Base-by-base conservation (phyloP, 2,888 invertebrate genomes). In the Ormyrus rosae region DNA sequence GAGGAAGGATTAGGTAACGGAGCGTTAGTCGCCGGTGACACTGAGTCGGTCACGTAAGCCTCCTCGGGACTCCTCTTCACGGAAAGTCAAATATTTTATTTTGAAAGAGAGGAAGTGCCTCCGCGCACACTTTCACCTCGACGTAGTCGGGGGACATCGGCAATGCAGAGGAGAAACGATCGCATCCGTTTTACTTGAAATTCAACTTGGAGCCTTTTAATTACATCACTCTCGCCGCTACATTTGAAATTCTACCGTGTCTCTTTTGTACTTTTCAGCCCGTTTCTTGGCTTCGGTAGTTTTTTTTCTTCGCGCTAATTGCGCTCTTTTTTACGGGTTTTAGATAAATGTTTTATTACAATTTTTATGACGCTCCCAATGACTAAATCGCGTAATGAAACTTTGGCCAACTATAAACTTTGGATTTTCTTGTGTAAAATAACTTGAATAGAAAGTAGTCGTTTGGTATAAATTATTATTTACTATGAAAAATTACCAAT, bases 71-170 rank as follows among this genome's bases (percentile, higher is more conserved):
- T 4, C 50, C 19, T 75, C 67, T 63, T 19, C 46, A 69, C 81
- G 64, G 68, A 74, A 81, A 82, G 81, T 75, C 80, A 81, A 83
- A 84, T 83, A 81, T 83, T 82, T 76, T 79, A 82, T 84, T 84
- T 84, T 83, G 85, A 86, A 87, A 85, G 85, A 87, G 84, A 87
- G 88, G 87, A 88, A 88, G 87, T 85, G 85, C 85, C 86, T 85
- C 86, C 86, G 87, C 87, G 87, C 87, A 64, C 67, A 77, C 81
- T 81, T 81, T 81, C 81, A 73, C 81, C 81, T 51, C 55, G 53
- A 56, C 34, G 65, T 48, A 10, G 34, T 46, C 56, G 13, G 13
- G 53, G 48, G 55, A 72, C 76, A 71, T 65, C 65, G 74, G 68
- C 69, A 73, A 73, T 73, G 34, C 61, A 45, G 60, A 34, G 34